Percentiles rank a stretch among this genome's conserved stretches.
Evolutionary conservation across 2,797 vertebrate genomes (phyloP).

Genomic region (Ambastaia sidthimunki): DNA sequence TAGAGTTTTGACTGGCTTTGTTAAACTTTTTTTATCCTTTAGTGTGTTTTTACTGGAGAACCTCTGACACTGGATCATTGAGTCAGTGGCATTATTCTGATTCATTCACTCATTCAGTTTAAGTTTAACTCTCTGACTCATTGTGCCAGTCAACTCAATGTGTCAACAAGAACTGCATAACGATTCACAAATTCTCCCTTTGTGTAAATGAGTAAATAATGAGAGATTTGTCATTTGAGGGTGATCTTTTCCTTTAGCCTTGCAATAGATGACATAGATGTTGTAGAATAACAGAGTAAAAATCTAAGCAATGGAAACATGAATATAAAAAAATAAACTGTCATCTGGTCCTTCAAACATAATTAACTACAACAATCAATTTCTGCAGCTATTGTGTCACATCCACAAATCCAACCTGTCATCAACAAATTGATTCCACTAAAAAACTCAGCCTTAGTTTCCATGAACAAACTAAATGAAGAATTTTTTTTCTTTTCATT

Average conservation of each 20-base stretch:
- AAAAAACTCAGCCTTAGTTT: constrained; percentile 4
- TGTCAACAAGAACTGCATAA: too few species aligned
- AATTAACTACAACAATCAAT: not conserved
- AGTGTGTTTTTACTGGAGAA: not conserved
- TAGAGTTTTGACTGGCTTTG: too few species aligned
- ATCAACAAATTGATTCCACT: constrained; percentile 35
- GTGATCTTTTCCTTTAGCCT: too few species aligned
- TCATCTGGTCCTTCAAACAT: not conserved
- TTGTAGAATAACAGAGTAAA: too few species aligned
- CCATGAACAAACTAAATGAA: constrained; percentile 9
- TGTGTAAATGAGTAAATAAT: too few species aligned
- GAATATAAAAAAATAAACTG: not conserved
- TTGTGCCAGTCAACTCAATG: not conserved
- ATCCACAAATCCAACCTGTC: constrained; percentile 35
- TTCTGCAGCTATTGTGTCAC: constrained; percentile 20
- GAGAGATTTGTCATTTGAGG: too few species aligned
- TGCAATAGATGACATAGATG: too few species aligned
- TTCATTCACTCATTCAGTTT: not conserved
- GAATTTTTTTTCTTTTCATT: constrained; percentile 7
- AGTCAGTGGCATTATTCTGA: not conserved
- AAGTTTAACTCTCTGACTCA: not conserved
- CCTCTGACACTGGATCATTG: not conserved
- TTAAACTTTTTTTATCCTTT: not conserved
- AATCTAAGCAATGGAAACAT: constrained; percentile 7
- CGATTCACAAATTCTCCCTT: too few species aligned